Conservation (phyloP, 2,888 invertebrate genomes). For the Cheiracanthium punctorium region DNA sequence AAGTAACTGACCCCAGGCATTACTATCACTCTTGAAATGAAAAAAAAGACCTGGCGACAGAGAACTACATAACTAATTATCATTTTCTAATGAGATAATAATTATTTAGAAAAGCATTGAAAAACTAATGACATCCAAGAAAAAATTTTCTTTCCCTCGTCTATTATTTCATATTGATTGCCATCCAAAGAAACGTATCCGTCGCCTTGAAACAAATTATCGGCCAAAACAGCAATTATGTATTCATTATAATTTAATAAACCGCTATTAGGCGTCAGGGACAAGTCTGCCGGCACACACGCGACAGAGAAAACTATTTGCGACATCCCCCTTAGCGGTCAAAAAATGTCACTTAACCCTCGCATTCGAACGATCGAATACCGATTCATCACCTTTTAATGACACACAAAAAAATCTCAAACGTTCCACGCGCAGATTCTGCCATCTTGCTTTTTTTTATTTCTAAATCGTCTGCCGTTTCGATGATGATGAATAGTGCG, state of each 20-base stretch:
- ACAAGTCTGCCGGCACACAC: constrained; percentile 17
- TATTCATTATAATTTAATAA: constrained; percentile 63
- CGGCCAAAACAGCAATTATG: not conserved
- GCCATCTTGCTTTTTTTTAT: constrained; percentile 16
- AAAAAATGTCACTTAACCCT: constrained; percentile 66
- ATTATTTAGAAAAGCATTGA: too few species aligned
- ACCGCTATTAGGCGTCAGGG: constrained; percentile 45
- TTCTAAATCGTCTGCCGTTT: constrained; percentile 37
- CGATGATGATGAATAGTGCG: constrained; percentile 67
- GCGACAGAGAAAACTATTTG: constrained; percentile 16
- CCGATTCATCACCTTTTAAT: constrained; percentile 63
- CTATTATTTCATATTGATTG: too few species aligned
- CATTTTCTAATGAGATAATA: too few species aligned
- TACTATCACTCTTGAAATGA: too few species aligned
- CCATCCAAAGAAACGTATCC: too few species aligned
- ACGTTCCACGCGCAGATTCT: constrained; percentile 13
- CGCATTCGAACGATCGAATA: constrained; percentile 55
- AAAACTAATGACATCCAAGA: too few species aligned
- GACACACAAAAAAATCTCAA: constrained; percentile 46
- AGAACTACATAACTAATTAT: too few species aligned
- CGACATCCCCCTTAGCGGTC: constrained; percentile 24
- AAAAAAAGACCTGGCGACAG: too few species aligned
- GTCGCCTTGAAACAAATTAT: constrained; percentile 2
- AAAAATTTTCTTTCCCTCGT: too few species aligned
- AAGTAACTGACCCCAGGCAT: too few species aligned